Evolutionary conservation across 2,113 vertebrate species (phyloP), one percentile per base, ranked within the genome.

Genomic region (Nanger granti): DNA sequence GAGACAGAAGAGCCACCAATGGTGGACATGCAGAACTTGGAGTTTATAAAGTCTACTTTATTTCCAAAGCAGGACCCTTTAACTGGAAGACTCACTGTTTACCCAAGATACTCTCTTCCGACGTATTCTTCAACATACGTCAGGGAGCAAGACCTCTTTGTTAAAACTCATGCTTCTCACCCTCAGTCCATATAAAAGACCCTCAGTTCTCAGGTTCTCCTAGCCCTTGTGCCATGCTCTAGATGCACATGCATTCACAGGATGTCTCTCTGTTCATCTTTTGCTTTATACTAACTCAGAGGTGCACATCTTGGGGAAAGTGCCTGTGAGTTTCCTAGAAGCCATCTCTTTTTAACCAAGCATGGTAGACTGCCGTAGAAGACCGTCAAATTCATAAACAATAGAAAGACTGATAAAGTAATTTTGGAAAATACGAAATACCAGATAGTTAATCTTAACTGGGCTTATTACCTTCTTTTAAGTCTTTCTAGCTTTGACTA

Each of bases 191-290:
- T 4, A 8, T 66, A 37, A 66, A 47, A 8, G 18, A 62, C 13
- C 9, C 9, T 15, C 3, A 15, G 2, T n/a, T 12, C 2, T n/a
- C 41, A 0, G 10, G 22, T 55, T 24, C 2, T 18, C 31, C 28
- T 9, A 8, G 29, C 1, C 26, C 24, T 79, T 88, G 8, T 44
- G 7, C 28, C 52, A 6, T 3, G 57, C 14, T 94, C 6, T 4
- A 28, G 10, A 8, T 5, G 7, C 17, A 8, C 7, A 11, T 44
- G 17, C 1, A 5, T 59, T 26, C 26, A 7, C 29, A 55, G 11
- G 5, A 31, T 20, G 6, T 2, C 9, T 31, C 8, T 84, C 29
- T 86, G 28, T 41, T 66, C 26, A 20, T 52, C 26, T 86, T 28
- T 91, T 57, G 3, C 73, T 73, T 88, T 47, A 17, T 11, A 28